phyloP scores from a whole-genome alignment of 92 coral and sea anemone genomes.

The Epizoanthus scotinus region DNA sequence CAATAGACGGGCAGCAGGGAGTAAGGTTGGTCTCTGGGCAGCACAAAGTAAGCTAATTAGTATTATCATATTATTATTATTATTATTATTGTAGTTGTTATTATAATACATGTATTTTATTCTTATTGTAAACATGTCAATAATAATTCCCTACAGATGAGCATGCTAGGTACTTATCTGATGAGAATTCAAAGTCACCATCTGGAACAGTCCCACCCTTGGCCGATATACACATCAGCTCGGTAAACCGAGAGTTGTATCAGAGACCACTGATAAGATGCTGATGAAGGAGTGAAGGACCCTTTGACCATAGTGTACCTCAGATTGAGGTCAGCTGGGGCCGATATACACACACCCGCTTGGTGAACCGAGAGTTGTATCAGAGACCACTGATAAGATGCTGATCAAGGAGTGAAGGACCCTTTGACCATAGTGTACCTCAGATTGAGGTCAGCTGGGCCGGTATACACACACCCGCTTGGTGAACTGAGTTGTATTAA shows the following conservation, averaged over 20 bases:
- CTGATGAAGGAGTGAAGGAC: background rate
- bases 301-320: background rate
- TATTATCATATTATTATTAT: too few species aligned
- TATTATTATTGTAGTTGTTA: too few species aligned
- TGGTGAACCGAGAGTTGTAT: background rate
- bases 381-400: background rate
- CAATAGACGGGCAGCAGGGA: too few species aligned
- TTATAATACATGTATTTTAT: background rate
- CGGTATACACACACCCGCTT: background rate
- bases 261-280: background rate
- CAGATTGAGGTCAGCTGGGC: background rate
- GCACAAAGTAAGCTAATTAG: too few species aligned
- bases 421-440: background rate
- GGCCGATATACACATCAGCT: constrained; percentile 80
- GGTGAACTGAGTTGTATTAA: too few species aligned
- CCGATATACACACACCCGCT: background rate
- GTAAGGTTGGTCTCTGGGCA: too few species aligned
- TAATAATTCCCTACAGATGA: background rate
- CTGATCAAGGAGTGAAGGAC: background rate
- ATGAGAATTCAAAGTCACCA: background rate
- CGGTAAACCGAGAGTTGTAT: constrained; percentile 65
- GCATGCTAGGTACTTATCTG: constrained; percentile 22
- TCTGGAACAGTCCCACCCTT: constrained; percentile 76
- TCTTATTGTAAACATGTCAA: background rate
- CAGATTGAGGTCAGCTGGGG: background rate